phyloP scores from a whole-genome alignment of 2,888 invertebrate genomes.

The Entomobrya multifasciata region DNA sequence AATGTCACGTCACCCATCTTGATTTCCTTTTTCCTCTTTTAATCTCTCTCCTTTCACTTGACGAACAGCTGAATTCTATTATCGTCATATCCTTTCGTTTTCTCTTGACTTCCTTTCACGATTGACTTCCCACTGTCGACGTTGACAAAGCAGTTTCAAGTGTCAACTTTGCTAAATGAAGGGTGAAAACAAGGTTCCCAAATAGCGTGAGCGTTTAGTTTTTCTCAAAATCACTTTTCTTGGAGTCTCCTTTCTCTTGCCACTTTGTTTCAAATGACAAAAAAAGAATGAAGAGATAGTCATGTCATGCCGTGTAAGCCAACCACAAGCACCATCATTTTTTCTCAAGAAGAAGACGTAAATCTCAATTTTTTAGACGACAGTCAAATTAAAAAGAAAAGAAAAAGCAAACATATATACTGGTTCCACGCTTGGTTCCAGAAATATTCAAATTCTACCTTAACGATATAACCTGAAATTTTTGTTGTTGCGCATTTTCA shows the following conservation, averaged over 20 bases:
- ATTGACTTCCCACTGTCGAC: neutral
- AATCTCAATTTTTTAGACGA: no score
- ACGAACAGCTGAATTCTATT: no score
- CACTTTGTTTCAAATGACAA: neutral
- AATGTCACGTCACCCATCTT: slow-evolving; percentile 23
- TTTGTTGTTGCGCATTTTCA: no score
- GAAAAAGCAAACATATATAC: neutral
- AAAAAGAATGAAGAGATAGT: neutral
- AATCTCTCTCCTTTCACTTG: neutral
- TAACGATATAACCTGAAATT: no score
- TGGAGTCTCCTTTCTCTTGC: neutral
- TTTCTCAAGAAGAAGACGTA: neutral
- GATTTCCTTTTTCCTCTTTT: neutral
- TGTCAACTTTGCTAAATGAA: slow-evolving; percentile 37
- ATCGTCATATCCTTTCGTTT: no score
- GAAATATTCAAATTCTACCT: no score
- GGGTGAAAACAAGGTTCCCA: slow-evolving; percentile 28
- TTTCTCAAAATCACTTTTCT: no score
- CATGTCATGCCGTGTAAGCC: neutral
- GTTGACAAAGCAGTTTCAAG: slow-evolving; percentile 36
- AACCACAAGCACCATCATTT: neutral
- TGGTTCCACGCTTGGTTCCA: no score
- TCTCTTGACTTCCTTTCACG: neutral
- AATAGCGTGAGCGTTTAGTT: no score
- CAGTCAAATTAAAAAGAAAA: slow-evolving; percentile 14